Evolutionary conservation across 2,113 vertebrate genomes (phyloP).

Genomic region (Macquaria australasica): DNA sequence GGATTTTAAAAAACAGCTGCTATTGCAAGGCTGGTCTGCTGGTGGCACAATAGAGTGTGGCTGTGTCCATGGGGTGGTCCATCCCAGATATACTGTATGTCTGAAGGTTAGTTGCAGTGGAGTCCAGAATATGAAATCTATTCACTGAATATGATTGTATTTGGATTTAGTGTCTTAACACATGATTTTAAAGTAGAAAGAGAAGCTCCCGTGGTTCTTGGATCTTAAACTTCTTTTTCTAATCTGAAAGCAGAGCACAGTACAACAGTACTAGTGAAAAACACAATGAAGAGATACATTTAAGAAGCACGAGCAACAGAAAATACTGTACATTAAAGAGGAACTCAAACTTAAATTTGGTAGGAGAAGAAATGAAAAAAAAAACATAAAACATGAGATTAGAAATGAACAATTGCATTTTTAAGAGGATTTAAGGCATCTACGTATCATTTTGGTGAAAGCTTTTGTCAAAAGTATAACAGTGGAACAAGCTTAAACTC

Average conservation of each 20-base stretch:
- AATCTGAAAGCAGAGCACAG: neutral
- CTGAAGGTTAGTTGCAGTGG: neutral
- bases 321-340: neutral
- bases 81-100: neutral
- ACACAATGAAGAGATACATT: neutral
- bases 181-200: neutral
- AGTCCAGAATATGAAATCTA: neutral
- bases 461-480: neutral
- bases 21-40: neutral
- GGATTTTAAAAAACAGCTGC: constrained; percentile 14
- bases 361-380: neutral
- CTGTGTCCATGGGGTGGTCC: neutral
- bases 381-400: neutral
- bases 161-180: neutral
- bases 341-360: neutral
- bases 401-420: neutral
- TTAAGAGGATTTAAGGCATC: neutral
- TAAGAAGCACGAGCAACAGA: neutral
- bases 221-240: neutral
- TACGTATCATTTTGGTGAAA: neutral
- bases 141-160: neutral
- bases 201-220: neutral
- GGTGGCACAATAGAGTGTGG: neutral
- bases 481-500: neutral
- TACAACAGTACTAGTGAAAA: neutral